Base-by-base conservation (phyloP, 2,113 vertebrate species). In the Pithys albifrons region DNA sequence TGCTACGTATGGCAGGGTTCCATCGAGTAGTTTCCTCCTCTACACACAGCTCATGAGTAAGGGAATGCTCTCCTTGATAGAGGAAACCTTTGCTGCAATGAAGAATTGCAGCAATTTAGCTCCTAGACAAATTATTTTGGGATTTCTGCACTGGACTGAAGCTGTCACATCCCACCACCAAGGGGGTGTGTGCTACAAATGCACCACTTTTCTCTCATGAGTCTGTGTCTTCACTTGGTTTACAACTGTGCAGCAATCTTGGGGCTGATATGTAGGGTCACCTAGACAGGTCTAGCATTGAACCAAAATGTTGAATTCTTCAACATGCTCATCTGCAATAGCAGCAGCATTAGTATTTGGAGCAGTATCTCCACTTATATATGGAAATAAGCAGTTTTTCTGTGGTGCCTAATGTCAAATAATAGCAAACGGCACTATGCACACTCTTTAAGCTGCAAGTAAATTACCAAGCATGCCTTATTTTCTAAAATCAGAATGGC, bases 11-110 rank as follows among this genome's bases (percentile, higher is more conserved):
- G 71, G 43, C 65, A 83, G 43, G 23, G 39, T 14, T 91, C 28
- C 59, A 61, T 49, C 20, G 24, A 72, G 27, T 4, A 90, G 31
- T 37, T 86, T 64, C n/a, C 14, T 51, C 18, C 23, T 76, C 49
- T 37, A 25, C 0, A 0, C 54, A 51, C 15, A 73, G 58, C n/a
- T 76, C 41, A 39, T 2, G 0, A 45, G 31, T 1, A 1, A 88
- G 33, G 12, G 55, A 85, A 33, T 18, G n/a, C 66, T 78, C 54
- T 35, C 13, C 29, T 10, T 8, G 37, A 51, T 25, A 83, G 9
- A 76, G 29, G 4, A 64, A 73, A 88, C 48, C 24, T 75, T 89
- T 58, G 35, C 69, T 87, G 45, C 61, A 77, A 28, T 27, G 54
- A 41, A 82, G 58, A 61, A 91, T 71, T n/a, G 35, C 65, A 88